Evolutionary conservation across 2,888 invertebrate genomes (phyloP).

Genomic region (Dicroscelio sp.): DNA sequence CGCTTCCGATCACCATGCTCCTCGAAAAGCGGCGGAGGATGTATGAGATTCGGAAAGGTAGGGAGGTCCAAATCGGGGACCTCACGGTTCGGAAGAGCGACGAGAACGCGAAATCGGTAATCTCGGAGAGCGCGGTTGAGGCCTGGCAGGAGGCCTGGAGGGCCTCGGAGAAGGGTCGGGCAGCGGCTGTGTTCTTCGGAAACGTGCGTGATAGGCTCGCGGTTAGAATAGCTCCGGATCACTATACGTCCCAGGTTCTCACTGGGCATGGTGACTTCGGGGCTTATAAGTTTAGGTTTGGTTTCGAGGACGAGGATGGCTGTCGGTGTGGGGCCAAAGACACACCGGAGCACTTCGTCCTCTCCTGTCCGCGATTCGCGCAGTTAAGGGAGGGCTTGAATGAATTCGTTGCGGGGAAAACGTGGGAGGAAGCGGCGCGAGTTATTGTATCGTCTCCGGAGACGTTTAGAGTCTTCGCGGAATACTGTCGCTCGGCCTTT

Average conservation of each 20-base stretch:
- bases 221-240: neutral
- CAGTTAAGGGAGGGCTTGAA: neutral
- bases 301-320: neutral
- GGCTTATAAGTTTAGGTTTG: neutral
- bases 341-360: conserved; percentile 29
- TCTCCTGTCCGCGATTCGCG: conserved; percentile 5
- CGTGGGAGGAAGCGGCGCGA: neutral
- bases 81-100: too few species aligned
- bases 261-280: conserved; percentile 28
- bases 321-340: conserved; percentile 27
- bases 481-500: too few species aligned
- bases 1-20: neutral
- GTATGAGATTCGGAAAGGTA: neutral
- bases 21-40: neutral
- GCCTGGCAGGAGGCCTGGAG: neutral
- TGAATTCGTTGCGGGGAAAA: neutral
- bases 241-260: neutral
- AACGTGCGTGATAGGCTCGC: neutral
- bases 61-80: too few species aligned
- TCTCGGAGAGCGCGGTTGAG: neutral
- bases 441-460: neutral
- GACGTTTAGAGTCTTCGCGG: too few species aligned
- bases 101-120: neutral
- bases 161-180: neutral
- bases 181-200: neutral